Evolutionary conservation across 2,113 vertebrate genomes (phyloP).

Genomic region (Cebidichthys violaceus): DNA sequence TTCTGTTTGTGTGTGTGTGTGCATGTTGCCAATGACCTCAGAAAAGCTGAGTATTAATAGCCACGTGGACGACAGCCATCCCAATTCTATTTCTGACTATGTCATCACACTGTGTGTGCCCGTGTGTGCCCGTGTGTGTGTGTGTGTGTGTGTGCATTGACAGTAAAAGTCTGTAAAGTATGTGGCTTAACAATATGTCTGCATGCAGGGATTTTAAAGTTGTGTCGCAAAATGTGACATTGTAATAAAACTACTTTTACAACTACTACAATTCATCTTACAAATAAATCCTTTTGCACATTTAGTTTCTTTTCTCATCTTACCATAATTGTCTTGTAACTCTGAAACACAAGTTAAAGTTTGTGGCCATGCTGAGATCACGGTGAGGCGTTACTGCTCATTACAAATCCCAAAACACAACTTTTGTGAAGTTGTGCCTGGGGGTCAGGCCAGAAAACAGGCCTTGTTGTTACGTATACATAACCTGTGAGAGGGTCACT

Average conservation of each 20-base stretch:
- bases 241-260: neutral
- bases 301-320: constrained; percentile 3
- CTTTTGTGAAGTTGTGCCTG: neutral
- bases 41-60: constrained; percentile 75
- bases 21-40: constrained; percentile 67
- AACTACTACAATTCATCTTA: neutral
- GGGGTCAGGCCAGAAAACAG: neutral
- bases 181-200: constrained; percentile 51
- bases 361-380: neutral
- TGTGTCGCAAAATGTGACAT: constrained; percentile 2
- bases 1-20: constrained; percentile 48
- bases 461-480: neutral
- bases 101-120: constrained; percentile 55
- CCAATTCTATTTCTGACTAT: constrained; percentile 66
- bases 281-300: neutral
- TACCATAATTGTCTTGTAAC: neutral
- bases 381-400: neutral
- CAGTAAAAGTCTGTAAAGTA: constrained; percentile 41
- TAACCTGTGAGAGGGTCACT: neutral
- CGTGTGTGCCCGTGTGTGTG: constrained; percentile 22
- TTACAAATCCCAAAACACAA: neutral
- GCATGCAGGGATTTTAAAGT: constrained; percentile 18
- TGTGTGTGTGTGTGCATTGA: constrained; percentile 20
- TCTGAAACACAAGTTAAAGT: constrained; percentile 5
- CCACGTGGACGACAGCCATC: constrained; percentile 57